Evolutionary conservation across 2,113 vertebrate genomes (phyloP), one percentile per base, ranked within the genome.

Genomic region (Hippocampus mohnikei): DNA sequence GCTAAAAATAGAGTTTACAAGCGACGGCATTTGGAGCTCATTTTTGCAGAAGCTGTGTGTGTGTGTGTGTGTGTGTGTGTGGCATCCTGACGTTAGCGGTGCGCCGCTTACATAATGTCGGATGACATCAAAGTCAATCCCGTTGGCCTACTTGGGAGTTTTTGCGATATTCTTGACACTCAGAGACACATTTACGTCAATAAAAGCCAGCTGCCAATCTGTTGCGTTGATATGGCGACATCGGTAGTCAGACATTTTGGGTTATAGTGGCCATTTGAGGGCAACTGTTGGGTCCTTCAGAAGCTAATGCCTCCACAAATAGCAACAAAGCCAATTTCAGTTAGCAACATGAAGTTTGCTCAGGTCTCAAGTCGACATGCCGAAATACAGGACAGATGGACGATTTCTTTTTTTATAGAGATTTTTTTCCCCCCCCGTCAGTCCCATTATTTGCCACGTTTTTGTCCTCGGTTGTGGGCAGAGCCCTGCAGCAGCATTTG

Each of bases 1-100:
- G 29, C 84, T 83, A 84, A 86, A 89, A 87, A 87, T 84, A 88
- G n/a, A n/a, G 44, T 29, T 52, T 64, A 64, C 4, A 73, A 71
- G 74, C 80, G 79, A 83, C 84, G 81, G 74, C 72, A 65, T 73
- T 84, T 79, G 61, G 73, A 85, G 73, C 66, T 78, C 5, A 41
- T 77, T 67, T 83, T 65, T 81, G 81, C 73, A 79, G 79, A 78
- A 62, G 71, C 69, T 56, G 70, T 75, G 75, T 67, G 65, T n/a
- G 71, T 77, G 84, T 76, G 80, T 23, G 80, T 41, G 58, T 85
- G 83, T 81, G 80, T 27, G 27, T 27, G 27, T 27, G 81, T 41
- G 52, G 68, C 70, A 33, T 33, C 29, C 29, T 33, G 18, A 78
- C 70, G 81, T 78, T 71, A 58, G 72, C 40, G 15, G 44, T 50